Evolutionary conservation across 2,797 vertebrate genomes (phyloP).

Genomic region (Remorina albescens): DNA sequence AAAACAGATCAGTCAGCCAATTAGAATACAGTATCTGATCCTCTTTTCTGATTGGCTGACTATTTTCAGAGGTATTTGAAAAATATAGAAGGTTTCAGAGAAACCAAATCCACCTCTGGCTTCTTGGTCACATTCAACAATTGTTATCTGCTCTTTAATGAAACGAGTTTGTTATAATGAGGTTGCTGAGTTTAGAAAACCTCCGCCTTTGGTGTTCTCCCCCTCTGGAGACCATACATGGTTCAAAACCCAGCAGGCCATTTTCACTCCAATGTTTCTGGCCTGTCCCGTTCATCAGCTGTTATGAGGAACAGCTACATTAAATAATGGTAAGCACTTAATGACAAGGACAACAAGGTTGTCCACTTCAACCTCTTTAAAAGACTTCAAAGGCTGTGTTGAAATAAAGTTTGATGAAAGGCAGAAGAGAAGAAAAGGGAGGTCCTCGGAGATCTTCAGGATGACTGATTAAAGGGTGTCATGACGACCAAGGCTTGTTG

Average conservation of each 20-base stretch:
- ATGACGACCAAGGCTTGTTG: conserved; percentile 44
- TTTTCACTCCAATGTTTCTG: background rate
- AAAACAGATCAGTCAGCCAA: too few species aligned
- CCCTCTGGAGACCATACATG: background rate
- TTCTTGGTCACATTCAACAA: too few species aligned
- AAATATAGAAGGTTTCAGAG: too few species aligned
- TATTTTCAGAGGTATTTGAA: too few species aligned
- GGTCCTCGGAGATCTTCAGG: conserved; percentile 12
- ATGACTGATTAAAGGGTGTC: conserved; percentile 49
- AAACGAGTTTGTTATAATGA: too few species aligned
- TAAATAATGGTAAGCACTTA: conserved; percentile 13
- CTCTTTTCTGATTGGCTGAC: too few species aligned
- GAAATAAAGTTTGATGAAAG: conserved; percentile 4
- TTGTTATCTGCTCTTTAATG: too few species aligned
- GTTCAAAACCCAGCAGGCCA: background rate
- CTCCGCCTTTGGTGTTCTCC: background rate
- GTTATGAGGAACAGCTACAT: background rate
- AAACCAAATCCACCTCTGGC: too few species aligned
- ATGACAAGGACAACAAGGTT: background rate
- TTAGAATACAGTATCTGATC: too few species aligned
- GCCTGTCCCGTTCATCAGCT: background rate
- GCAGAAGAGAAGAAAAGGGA: background rate
- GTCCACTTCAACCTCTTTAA: background rate
- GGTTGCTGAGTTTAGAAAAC: too few species aligned
- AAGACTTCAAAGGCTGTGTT: conserved; percentile 20